phyloP scores from a whole-genome alignment of 2,888 invertebrate species.

The Hyposoter dolosus region DNA sequence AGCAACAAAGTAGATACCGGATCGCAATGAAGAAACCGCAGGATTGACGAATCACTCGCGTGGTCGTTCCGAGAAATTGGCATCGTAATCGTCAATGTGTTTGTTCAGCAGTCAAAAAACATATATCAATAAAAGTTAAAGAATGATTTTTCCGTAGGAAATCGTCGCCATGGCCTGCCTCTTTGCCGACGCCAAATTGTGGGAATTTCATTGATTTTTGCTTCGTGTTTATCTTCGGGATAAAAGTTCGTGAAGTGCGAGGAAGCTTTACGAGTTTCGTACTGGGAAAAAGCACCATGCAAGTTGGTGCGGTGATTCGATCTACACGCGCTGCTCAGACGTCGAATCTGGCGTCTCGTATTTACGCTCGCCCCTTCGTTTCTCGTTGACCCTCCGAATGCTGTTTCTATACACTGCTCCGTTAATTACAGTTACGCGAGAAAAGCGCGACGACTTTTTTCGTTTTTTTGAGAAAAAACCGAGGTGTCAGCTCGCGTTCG shows the following conservation, averaged over 20 bases:
- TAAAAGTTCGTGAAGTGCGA: background rate
- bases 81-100: background rate
- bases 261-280: background rate
- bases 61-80: background rate
- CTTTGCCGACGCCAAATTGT: background rate
- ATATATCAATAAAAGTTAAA: background rate
- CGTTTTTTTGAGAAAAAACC: background rate
- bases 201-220: background rate
- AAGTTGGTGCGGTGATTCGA: background rate
- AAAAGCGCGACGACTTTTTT: background rate
- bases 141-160: background rate
- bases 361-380: background rate
- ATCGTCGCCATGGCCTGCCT: background rate
- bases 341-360: background rate
- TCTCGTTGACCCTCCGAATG: background rate
- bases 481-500: background rate
- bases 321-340: background rate
- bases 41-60: background rate
- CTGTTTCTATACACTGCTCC: background rate
- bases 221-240: background rate
- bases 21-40: background rate
- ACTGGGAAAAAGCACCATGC: background rate
- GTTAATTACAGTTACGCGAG: background rate
- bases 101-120: background rate
- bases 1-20: background rate